Conservation (phyloP, 2,113 vertebrate species). For the Chaetorhynchus papuensis region DNA sequence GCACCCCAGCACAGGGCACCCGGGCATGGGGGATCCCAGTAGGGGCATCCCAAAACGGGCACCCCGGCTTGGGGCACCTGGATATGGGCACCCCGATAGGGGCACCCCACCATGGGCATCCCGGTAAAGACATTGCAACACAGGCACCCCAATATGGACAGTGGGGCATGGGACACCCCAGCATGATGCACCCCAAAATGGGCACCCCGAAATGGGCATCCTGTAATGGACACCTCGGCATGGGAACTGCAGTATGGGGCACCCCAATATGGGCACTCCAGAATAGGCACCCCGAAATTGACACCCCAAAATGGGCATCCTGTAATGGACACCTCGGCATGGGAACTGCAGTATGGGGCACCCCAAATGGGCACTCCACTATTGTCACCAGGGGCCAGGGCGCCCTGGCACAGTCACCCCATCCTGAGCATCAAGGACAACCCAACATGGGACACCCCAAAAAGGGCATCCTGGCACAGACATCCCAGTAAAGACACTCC, state of each 20-base stretch:
- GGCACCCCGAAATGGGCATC: neutral
- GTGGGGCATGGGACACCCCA: rapidly evolving
- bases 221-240: rapidly evolving
- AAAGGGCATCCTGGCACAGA: too few relatives aligned
- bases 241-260: neutral
- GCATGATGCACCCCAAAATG: neutral
- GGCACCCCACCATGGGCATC: rapidly evolving
- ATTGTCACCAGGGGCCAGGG: neutral
- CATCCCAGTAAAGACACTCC: neutral
- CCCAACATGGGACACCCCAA: neutral
- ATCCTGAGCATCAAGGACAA: neutral
- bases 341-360: too few relatives aligned
- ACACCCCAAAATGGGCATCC: neutral
- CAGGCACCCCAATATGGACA: neutral
- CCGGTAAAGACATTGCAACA: neutral
- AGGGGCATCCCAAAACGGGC: neutral
- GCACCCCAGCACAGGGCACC: neutral
- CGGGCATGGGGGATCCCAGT: rapidly evolving
- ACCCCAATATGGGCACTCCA: neutral
- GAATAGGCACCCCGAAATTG: too few relatives aligned
- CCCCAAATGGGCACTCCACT: too few relatives aligned
- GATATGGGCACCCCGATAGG: neutral
- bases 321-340: neutral
- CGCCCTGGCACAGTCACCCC: neutral
- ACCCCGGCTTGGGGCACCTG: neutral